Evolutionary conservation across 2,113 vertebrate genomes (phyloP), one percentile per base, ranked within the genome.

Genomic region (Thryonomys swinderianus): DNA sequence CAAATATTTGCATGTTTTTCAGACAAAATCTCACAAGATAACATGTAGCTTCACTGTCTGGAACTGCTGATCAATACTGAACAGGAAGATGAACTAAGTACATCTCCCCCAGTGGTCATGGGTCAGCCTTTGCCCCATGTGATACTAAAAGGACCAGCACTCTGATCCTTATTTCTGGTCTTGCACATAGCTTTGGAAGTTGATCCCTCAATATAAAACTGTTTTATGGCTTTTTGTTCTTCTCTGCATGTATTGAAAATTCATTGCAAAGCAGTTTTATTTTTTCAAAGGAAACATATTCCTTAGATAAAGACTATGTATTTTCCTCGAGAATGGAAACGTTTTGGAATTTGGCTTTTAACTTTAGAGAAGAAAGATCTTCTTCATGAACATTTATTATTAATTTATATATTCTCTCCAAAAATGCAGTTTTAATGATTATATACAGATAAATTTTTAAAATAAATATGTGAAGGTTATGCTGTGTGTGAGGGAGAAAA

Each of bases 401-500:
- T 86, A 40, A n/a, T 95, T 9, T 86, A 85, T 88, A 25, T 84
- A 81, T 81, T 90, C 21, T 61, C 13, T n/a, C 64, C 90, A 32
- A 71, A 87, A 76, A 40, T 21, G 7, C 16, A 76, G 4, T 84
- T 91, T 95, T 94, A 95, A 79, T 88, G 40, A 64, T 90, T 71
- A 32, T 61, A 64, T 71, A 69, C 57, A 94, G 94, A 94, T 91
- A 21, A 21, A 64, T 66, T 55, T 80, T 48, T 76, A 89, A 81
- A 76, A 89, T 51, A 51, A 88, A 14, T 69, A 71, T 80, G 21
- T 71, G n/a, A 93, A 71, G 25, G 7, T 93, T 94, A 71, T 55
- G 2, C 25, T 81, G 17, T 7, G 84, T n/a, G 2, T 62, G 32
- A 0, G 11, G 2, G 53, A 66, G 34, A 34, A 14, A 90, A 66